Evolutionary conservation across 2,797 vertebrate species (phyloP).

Genomic region (Phyllotis vaccarum): DNA sequence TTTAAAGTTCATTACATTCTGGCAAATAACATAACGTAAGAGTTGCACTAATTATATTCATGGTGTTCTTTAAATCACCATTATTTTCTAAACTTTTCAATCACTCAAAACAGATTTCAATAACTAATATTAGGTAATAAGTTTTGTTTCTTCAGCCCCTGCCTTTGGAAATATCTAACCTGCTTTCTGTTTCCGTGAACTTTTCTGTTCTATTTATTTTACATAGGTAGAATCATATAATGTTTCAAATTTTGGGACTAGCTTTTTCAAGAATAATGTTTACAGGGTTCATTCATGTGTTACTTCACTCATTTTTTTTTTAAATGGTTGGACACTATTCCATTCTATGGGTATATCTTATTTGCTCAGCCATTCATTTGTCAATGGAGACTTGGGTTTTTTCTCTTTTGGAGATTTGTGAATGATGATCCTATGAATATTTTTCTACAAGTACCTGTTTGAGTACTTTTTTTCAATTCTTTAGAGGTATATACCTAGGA

Average conservation of each 20-base stretch:
- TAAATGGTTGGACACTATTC: conserved; percentile 19
- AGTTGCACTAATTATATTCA: conserved; percentile 58
- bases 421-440: conserved; percentile 18
- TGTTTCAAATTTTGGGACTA: conserved; percentile 43
- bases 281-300: conserved; percentile 35
- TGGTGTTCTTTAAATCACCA: conserved; percentile 29
- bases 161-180: background rate
- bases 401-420: background rate
- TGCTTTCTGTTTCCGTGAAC: conserved; percentile 53
- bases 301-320: conserved; percentile 33
- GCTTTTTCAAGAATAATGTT: conserved; percentile 53
- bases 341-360: background rate
- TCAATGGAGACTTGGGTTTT: conserved; percentile 25
- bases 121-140: background rate
- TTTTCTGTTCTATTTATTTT: conserved; percentile 18
- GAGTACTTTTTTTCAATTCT: conserved; percentile 54
- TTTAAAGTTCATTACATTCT: background rate
- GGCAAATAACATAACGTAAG: background rate
- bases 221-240: conserved; percentile 27
- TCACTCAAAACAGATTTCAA: background rate
- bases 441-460: conserved; percentile 33
- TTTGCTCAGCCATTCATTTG: background rate
- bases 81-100: conserved; percentile 30
- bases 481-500: background rate
- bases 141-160: background rate